Base-by-base conservation (phyloP, 2,888 invertebrate species). In the Trichopria drosophilae region DNA sequence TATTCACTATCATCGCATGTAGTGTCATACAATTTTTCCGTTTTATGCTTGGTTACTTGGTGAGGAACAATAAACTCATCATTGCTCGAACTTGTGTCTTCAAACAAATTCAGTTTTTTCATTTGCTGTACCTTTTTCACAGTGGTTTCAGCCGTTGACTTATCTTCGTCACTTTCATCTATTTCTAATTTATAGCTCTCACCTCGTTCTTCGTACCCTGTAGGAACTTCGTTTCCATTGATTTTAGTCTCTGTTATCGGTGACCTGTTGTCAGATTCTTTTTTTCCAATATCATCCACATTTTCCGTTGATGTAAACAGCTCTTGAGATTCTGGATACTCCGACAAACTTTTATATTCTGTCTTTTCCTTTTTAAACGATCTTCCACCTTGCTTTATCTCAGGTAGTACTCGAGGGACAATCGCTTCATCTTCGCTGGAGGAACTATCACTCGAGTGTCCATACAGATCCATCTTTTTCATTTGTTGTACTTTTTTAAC, bases 81-180 rank as follows among this genome's bases (percentile, higher is more conserved):
- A n/a, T 16, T 28, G 5, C 5, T 18, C 28, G n/a, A 3, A 3
- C 28, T 31, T 22, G 7, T 10, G 12, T 32, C 22, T 20, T 31
- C 32, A 22, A 10, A 7, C 9, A 36, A 36, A 19, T 36, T 36
- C 20, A 16, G 6, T 36, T 19, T 36, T 36, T 36, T 36, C 6
- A 18, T 19, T 16, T 16, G 36, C n/a, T 29, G 29, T 6, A 29
- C 13, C n/a, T 6, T 6, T 29, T 29, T 29, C 29, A 13, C 15
- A 13, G 12, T 12, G 15, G 5, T 12, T 29, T 29, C n/a, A 13
- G 29, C 12, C n/a, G 15, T 29, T 6, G n/a, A 13, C n/a, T 29
- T 29, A 13, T 29, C 29, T 5, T 10, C n/a, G 12, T 29, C n/a
- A 29, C n/a, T 29, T 39, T 12, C n/a, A n/a, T n/a, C n/a, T n/a